Base-by-base conservation (phyloP, 2,113 vertebrate genomes). In the Forbesichthys papilliferus region DNA sequence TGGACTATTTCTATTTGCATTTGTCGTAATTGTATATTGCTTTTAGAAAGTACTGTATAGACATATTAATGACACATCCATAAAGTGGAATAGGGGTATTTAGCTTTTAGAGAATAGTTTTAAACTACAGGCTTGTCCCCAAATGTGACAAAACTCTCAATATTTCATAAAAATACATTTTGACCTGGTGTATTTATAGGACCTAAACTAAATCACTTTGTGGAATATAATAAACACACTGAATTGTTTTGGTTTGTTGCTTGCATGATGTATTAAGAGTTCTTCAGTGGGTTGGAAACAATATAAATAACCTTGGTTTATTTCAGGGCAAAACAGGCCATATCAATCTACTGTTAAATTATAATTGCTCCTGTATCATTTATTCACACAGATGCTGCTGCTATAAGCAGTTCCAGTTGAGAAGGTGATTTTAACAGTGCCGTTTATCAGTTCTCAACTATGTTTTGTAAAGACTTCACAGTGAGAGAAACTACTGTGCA, bases 11-110 rank as follows among this genome's bases (percentile, higher is more conserved):
- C 85, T 61, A 57, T 79, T 75, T 34, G 33, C 61, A 9, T 61
- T 74, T 74, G 16, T 67, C 66, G 48, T n/a, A 33, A 75, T 81
- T 69, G 48, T 83, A 84, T 66, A 60, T 49, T 65, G 77, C 65
- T 84, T 63, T 85, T 79, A 85, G 66, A 67, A 87, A 86, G 85
- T 88, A 84, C 87, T 88, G 87, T 87, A 85, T 82, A 90, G 87
- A 85, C 84, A 83, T 72, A 86, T 80, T 84, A 88, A 87, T 83
- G 84, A 86, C 73, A 74, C 64, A 47, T 83, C 80, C 67, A 72
- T 74, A 75, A 71, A 75, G 79, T 14, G 11, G 11, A 52, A 52
- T 52, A 42, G 36, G 27, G 36, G 36, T 42, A 42, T 42, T 42
- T 42, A 5, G 7, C 36, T 42, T 42, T 42, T 6, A 42, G 36